phyloP scores from a whole-genome alignment of 2,888 invertebrate species.

The Bugula neritina region DNA sequence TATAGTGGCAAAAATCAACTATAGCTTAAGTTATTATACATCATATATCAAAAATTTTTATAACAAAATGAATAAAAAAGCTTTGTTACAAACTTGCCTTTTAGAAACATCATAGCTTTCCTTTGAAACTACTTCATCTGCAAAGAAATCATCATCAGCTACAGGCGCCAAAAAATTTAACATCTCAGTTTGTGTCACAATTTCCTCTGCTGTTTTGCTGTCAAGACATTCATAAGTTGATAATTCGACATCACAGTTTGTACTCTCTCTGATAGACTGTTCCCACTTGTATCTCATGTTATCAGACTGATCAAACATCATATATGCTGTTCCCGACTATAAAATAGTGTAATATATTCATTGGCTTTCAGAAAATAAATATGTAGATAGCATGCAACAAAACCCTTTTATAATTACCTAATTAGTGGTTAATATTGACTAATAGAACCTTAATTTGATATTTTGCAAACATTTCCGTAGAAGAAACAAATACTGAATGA shows the following conservation, averaged over 20 bases:
- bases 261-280: background rate
- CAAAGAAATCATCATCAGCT: conserved; percentile 18
- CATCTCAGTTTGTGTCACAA: background rate
- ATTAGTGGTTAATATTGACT: too few relatives aligned
- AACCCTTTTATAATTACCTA: too few relatives aligned
- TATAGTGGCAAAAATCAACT: background rate
- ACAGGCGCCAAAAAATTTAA: background rate
- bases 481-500: too few relatives aligned
- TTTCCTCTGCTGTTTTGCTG: background rate
- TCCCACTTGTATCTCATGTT: background rate
- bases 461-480: too few relatives aligned
- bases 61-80: background rate
- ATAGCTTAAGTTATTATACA: background rate
- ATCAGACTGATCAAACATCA: conserved; percentile 1
- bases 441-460: too few relatives aligned
- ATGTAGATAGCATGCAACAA: background rate
- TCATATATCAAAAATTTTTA: background rate
- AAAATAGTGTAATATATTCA: background rate
- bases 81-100: background rate
- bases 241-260: background rate
- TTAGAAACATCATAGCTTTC: background rate
- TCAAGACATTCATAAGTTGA: background rate
- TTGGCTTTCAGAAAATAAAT: background rate
- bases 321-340: conserved; percentile 4
- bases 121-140: background rate